These are phyloP conservation scores for Nothobranchius furzeri DNA, from an alignment of 2,113 vertebrate genomes.

Conservation along the genomic window DNA sequence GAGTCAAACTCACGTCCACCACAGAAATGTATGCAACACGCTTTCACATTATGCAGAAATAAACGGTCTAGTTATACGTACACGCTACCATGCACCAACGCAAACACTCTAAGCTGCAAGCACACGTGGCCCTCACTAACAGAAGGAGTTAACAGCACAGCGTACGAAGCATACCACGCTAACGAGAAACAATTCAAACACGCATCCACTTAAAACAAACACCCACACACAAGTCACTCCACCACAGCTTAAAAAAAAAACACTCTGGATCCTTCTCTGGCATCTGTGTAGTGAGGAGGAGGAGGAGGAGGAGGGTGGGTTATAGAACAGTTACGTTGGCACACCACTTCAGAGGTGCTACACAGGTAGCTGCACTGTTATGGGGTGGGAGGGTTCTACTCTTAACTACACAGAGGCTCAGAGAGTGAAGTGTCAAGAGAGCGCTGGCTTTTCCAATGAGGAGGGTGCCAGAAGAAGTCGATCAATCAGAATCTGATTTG, in stretches of 20 bases:
- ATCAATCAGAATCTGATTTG: constrained; percentile 74
- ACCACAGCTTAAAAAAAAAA: constrained; percentile 46
- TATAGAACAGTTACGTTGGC: constrained; percentile 17
- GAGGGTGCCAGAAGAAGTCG: too few species aligned
- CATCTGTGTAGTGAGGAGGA: constrained; percentile 28
- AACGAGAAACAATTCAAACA: constrained; percentile 67
- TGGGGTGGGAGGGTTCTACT: neutral
- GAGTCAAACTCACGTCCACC: constrained; percentile 50
- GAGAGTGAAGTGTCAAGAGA: constrained; percentile 19
- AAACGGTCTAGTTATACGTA: constrained; percentile 40
- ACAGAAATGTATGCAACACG: constrained; percentile 47
- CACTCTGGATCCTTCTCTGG: constrained; percentile 20
- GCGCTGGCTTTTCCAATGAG: constrained; percentile 27
- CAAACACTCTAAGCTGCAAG: constrained; percentile 63
- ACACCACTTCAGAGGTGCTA: constrained; percentile 20
- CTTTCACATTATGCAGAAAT: constrained; percentile 61
- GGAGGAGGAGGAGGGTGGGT: neutral
- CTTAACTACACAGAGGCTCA: constrained; percentile 36
- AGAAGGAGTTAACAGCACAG: constrained; percentile 51
- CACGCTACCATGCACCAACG: constrained; percentile 66
- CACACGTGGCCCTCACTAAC: constrained; percentile 57
- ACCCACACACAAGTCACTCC: constrained; percentile 64
- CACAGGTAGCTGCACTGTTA: constrained; percentile 12
- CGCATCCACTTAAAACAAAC: constrained; percentile 65
- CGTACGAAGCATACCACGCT: constrained; percentile 69